Evolutionary conservation across 2,113 vertebrate genomes (phyloP).

Genomic region (Macrotus californicus): DNA sequence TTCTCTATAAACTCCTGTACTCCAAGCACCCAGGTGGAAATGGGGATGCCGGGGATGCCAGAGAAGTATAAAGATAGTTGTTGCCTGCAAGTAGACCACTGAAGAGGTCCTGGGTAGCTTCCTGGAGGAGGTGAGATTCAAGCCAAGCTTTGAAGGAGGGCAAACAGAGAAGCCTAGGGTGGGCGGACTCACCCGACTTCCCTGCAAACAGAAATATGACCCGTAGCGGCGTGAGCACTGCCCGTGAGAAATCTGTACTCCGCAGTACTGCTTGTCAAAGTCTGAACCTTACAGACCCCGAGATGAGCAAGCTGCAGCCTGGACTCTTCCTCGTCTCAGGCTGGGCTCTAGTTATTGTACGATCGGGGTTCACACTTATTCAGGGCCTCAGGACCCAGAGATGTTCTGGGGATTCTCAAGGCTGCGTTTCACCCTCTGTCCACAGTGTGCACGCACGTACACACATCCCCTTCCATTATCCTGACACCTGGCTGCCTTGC

Average conservation of each 20-base stretch:
- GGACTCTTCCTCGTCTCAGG: not conserved
- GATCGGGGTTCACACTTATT: not conserved
- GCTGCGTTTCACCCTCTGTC: not conserved
- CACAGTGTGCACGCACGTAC: rapidly evolving
- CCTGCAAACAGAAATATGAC: not conserved
- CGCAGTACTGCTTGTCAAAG: not conserved
- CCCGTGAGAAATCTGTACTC: not conserved
- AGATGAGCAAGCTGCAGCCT: no score
- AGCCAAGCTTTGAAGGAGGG: not conserved
- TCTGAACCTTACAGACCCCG: not conserved
- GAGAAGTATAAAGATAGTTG: not conserved
- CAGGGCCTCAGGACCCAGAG: not conserved
- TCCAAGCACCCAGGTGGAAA: not conserved
- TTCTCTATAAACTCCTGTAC: not conserved
- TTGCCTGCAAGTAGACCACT: not conserved
- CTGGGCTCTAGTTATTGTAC: not conserved
- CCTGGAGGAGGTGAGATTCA: not conserved
- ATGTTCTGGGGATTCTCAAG: not conserved
- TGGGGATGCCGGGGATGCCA: rapidly evolving
- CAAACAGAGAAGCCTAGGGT: not conserved
- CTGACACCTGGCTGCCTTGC: not conserved
- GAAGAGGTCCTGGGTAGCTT: not conserved
- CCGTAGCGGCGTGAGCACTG: not conserved
- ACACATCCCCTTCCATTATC: not conserved
- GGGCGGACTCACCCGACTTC: not conserved